Evolutionary conservation across 2,113 vertebrate species (phyloP).

Genomic region (Grammomys dolichurus): DNA sequence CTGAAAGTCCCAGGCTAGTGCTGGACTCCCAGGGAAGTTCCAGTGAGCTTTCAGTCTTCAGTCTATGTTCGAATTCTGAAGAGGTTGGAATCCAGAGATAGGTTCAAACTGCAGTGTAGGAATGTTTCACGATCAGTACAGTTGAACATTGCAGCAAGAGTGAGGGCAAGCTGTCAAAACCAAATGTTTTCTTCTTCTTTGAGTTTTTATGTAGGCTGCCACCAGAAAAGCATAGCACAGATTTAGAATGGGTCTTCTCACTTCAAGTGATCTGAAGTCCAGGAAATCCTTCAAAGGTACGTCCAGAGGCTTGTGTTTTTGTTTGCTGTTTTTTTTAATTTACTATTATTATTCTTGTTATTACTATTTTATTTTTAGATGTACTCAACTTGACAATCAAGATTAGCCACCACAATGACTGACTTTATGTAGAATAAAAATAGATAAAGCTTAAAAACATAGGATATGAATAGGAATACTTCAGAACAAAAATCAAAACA

Average conservation of each 20-base stretch:
- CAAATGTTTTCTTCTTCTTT: background rate
- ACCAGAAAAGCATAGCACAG: background rate
- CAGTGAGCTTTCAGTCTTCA: background rate
- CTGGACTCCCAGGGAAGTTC: background rate
- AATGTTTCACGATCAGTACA: background rate
- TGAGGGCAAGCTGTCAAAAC: background rate
- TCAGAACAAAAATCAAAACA: background rate
- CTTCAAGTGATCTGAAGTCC: background rate
- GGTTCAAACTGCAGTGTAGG: background rate
- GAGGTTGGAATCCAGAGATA: background rate
- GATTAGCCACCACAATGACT: background rate
- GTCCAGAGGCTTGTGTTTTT: background rate
- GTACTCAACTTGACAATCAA: background rate
- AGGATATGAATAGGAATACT: background rate
- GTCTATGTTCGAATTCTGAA: background rate
- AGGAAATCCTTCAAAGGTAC: background rate
- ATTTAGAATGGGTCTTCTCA: background rate
- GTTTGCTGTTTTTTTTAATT: too few species aligned
- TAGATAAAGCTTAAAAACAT: background rate
- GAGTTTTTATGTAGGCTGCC: background rate
- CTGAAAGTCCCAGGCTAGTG: background rate
- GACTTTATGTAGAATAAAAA: background rate
- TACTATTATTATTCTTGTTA: too few species aligned
- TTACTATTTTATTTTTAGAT: background rate
- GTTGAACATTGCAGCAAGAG: background rate